Percentiles rank a stretch among this genome's conserved stretches.
Evolutionary conservation across 2,888 invertebrate species (phyloP).

Genomic region (Lampropteryx suffumata): DNA sequence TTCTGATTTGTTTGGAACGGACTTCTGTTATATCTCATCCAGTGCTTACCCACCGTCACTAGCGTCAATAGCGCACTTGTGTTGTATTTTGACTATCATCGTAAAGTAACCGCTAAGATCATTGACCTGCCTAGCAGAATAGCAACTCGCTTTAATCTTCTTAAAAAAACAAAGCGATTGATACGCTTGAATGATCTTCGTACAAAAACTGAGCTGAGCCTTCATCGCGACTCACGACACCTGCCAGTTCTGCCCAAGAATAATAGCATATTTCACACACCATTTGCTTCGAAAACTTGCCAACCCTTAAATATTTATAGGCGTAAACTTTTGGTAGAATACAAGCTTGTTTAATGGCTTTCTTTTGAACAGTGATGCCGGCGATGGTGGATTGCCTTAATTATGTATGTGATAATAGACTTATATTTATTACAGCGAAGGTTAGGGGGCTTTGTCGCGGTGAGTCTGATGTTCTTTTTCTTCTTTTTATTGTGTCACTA

Average conservation of each 20-base stretch:
- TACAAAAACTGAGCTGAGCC: slow-evolving; percentile 52
- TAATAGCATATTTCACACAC: slow-evolving; percentile 53
- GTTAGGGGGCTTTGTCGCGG: no score
- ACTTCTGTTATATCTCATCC: no score
- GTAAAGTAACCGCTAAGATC: slow-evolving; percentile 20
- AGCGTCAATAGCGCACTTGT: no score
- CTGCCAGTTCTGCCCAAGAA: slow-evolving; percentile 49
- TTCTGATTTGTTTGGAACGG: no score
- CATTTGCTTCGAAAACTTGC: slow-evolving; percentile 30
- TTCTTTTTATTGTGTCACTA: no score
- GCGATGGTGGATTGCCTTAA: no score
- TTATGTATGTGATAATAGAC: no score
- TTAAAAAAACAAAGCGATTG: slow-evolving; percentile 38
- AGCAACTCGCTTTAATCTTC: slow-evolving; percentile 9
- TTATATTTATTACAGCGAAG: no score
- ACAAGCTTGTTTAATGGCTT: slow-evolving; percentile 4
- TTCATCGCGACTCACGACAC: slow-evolving; percentile 47
- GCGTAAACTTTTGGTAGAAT: slow-evolving; percentile 9
- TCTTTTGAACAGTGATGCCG: not conserved
- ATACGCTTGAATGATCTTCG: slow-evolving; percentile 42
- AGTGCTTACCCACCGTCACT: no score
- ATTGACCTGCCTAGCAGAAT: slow-evolving; percentile 23
- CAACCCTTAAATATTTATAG: slow-evolving; percentile 14
- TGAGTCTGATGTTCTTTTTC: not conserved
- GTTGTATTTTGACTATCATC: not conserved